Base-by-base conservation (phyloP, 2,888 invertebrate species). In the Melanophora roralis region DNA sequence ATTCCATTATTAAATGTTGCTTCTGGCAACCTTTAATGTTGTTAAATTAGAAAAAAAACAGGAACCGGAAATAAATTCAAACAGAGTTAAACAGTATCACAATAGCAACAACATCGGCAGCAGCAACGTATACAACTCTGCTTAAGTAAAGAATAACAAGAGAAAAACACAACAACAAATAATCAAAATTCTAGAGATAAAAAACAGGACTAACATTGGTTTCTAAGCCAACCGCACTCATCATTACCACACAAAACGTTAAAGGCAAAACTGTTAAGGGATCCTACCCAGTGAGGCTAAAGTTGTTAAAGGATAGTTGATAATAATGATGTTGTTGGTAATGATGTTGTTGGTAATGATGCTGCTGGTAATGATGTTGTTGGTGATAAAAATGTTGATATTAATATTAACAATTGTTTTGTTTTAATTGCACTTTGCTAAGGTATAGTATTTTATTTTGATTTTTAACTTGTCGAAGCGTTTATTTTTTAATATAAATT, bases 211-310 rank as follows among this genome's bases (percentile, higher is more conserved):
- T 40, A 79, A 75, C 75, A 67, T 67, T 71, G 75, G 79, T 79
- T 79, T 75, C 79, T 79, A 79, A 79, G 75, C 78, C 79, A 79
- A 79, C 79, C 71, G 53, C 79, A 79, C 71, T 79, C 75, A 49
- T 71, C 71, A 74, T 71, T 75, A 72, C 59, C 64, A 65, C 43
- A 64, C 55, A 57, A 47, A 27, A 55, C 47, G 19, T 38, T 36
- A 36, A 36, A 36, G 36, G 19, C 14, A 62, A 43, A 60, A 14
- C 14, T 60, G 51, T 32, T 71, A 59, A 60, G 43, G 38, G 49
- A 40, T 60, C 32, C 27, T n/a, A 60, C 49, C n/a, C 36, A 64
- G 36, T 3, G 11, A 12, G 11, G 34, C 7, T 36, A 64, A n/a
- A 1, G 19, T n/a, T 12, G 45, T 23, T 12, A 47, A 51, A 55